phyloP scores from a whole-genome alignment of 2,797 vertebrate species.

The Ctenochaetus hawaiiensis region DNA sequence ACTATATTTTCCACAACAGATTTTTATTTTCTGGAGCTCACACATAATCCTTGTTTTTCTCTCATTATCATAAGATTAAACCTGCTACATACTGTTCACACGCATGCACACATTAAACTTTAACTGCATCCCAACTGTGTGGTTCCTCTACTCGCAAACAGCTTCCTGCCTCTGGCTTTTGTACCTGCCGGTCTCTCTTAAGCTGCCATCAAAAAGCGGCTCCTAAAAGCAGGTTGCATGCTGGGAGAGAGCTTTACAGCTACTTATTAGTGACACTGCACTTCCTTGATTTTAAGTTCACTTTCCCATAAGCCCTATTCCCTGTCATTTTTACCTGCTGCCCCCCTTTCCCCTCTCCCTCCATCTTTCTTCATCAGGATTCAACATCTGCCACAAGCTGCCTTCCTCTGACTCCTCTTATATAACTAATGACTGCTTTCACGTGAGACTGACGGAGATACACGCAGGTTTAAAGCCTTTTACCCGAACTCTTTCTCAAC shows the following conservation, averaged over 20 bases:
- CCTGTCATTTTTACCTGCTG: not conserved
- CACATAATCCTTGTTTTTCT: not conserved
- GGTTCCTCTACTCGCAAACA: conserved; percentile 47
- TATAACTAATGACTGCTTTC: conserved; percentile 44
- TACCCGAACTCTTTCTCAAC: conserved; percentile 6
- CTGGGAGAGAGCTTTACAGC: conserved; percentile 7
- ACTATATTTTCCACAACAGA: not conserved
- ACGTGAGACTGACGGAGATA: conserved; percentile 29
- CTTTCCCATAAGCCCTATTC: conserved; percentile 6
- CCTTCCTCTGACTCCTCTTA: conserved; percentile 19
- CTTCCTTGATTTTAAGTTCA: conserved; percentile 19
- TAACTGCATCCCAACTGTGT: conserved; percentile 31
- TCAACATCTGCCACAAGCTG: conserved; percentile 21
- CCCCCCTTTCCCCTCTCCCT: not conserved
- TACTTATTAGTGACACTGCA: conserved; percentile 35
- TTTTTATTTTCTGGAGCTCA: not conserved
- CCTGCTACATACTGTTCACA: not conserved
- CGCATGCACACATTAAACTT: conserved; percentile 20
- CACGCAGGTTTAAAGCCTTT: conserved; percentile 22
- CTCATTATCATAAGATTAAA: not conserved
- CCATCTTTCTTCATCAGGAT: conserved; percentile 10
- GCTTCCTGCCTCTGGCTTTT: conserved; percentile 44
- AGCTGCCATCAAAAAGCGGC: conserved; percentile 37
- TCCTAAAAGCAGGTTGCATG: conserved; percentile 16
- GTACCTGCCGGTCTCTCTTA: conserved; percentile 52